phyloP scores from a whole-genome alignment of 2,888 invertebrate genomes.

The Muschampia plurimacula region DNA sequence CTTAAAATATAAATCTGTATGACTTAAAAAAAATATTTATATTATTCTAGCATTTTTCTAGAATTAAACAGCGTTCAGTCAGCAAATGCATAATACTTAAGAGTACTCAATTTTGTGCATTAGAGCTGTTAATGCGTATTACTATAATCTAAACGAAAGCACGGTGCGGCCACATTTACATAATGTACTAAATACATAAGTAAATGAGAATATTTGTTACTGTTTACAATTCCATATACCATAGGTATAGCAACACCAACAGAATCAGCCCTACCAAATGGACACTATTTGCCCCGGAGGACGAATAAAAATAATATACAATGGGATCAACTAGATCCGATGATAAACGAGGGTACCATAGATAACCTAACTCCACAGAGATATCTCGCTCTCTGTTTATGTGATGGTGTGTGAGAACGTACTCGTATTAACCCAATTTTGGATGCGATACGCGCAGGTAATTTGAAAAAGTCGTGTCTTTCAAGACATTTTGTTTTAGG shows the following conservation, averaged over 20 bases:
- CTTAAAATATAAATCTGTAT: too few species aligned
- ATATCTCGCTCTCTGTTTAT: conserved; percentile 12
- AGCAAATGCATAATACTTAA: too few species aligned
- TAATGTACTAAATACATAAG: too few species aligned
- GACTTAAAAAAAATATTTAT: too few species aligned
- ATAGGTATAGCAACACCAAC: neutral
- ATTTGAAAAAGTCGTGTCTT: neutral
- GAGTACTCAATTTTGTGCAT: too few species aligned
- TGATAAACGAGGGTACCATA: conserved; percentile 65
- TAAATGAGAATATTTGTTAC: too few species aligned
- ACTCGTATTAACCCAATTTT: neutral
- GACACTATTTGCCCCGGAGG: conserved; percentile 66
- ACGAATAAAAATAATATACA: conserved; percentile 75
- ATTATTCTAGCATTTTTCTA: too few species aligned
- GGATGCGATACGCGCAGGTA: neutral
- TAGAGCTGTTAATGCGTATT: too few species aligned
- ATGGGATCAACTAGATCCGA: conserved; percentile 70
- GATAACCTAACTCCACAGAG: conserved; percentile 26
- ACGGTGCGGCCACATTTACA: too few species aligned
- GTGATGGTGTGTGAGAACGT: neutral
- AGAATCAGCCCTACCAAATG: conserved; percentile 8
- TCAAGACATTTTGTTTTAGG: neutral
- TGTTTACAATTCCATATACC: too few species aligned
- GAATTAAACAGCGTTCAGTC: too few species aligned
- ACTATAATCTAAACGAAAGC: too few species aligned